Evolutionary conservation across 2,888 invertebrate species (phyloP).

Genomic region (Philereme vetulata): DNA sequence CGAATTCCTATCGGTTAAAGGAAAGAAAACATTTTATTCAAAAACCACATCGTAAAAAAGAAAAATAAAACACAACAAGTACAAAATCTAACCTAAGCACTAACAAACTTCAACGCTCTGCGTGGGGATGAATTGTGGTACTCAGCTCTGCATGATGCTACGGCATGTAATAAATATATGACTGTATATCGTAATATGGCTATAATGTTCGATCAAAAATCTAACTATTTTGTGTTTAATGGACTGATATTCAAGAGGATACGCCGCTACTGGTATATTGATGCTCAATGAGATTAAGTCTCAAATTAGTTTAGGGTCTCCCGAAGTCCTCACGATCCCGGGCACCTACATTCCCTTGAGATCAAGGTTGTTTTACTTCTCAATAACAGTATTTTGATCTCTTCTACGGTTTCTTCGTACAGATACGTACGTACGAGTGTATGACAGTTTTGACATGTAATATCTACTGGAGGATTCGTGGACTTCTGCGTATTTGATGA

Average conservation of each 20-base stretch:
- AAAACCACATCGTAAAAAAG: too few relatives aligned
- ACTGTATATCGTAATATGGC: too few relatives aligned
- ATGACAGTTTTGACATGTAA: background rate
- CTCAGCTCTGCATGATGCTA: too few relatives aligned
- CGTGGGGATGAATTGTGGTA: too few relatives aligned
- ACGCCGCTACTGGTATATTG: slow-evolving; percentile 37
- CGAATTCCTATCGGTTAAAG: background rate
- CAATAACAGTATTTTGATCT: slow-evolving; percentile 16
- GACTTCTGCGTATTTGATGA: background rate
- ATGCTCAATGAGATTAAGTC: slow-evolving; percentile 47
- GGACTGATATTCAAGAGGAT: background rate
- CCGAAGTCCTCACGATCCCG: slow-evolving; percentile 34
- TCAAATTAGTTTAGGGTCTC: slow-evolving; percentile 51
- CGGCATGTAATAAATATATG: too few relatives aligned
- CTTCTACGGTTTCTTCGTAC: slow-evolving; percentile 3
- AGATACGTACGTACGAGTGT: too few relatives aligned
- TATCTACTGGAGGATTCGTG: background rate
- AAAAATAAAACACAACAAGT: too few relatives aligned
- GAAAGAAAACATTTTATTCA: too few relatives aligned
- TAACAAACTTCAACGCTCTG: too few relatives aligned
- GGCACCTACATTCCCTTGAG: slow-evolving; percentile 49
- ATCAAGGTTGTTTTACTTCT: slow-evolving; percentile 35
- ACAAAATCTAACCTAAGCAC: too few relatives aligned
- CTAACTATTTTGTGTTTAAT: too few relatives aligned
- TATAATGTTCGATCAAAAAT: too few relatives aligned